These are phyloP conservation scores for Lacerta agilis DNA, from an alignment of 2,797 vertebrate genomes.

Conservation along the genomic window DNA sequence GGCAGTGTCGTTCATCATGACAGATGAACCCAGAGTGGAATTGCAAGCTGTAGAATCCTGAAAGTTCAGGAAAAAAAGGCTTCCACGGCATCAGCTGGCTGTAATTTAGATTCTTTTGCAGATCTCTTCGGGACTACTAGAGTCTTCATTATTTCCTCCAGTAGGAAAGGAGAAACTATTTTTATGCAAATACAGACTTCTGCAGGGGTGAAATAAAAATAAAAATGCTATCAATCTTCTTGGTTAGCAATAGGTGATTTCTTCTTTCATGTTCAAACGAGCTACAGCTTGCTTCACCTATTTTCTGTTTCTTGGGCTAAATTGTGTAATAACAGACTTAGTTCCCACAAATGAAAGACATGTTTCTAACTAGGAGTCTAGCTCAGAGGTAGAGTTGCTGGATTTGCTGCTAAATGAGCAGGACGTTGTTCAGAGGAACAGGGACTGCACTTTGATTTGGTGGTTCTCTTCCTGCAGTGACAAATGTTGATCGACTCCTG, in stretches of 20 bases:
- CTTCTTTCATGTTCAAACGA: slow-evolving; percentile 37
- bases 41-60: not conserved
- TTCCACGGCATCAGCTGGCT: not conserved
- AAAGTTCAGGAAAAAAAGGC: not conserved
- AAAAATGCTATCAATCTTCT: not conserved
- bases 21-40: not conserved
- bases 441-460: not conserved
- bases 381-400: not conserved
- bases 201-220: not conserved
- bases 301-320: slow-evolving; percentile 43
- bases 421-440: not conserved
- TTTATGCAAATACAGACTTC: slow-evolving; percentile 25
- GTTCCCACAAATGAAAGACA: slow-evolving; percentile 17
- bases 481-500: not conserved
- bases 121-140: not conserved
- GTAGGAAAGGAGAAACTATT: not conserved
- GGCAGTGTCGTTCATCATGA: not conserved
- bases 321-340: slow-evolving; percentile 35
- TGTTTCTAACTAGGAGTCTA: slow-evolving; percentile 36
- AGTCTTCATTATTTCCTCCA: slow-evolving; percentile 26
- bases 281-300: slow-evolving; percentile 31
- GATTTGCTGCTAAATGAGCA: slow-evolving; percentile 14
- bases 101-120: slow-evolving; percentile 8
- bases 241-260: not conserved
- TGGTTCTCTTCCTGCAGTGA: not conserved